A percentile compares a stretch with the other conserved stretches of the same genome.
Conservation (phyloP, 1,140 invertebrate species). For the Oedothorax gibbosus region DNA sequence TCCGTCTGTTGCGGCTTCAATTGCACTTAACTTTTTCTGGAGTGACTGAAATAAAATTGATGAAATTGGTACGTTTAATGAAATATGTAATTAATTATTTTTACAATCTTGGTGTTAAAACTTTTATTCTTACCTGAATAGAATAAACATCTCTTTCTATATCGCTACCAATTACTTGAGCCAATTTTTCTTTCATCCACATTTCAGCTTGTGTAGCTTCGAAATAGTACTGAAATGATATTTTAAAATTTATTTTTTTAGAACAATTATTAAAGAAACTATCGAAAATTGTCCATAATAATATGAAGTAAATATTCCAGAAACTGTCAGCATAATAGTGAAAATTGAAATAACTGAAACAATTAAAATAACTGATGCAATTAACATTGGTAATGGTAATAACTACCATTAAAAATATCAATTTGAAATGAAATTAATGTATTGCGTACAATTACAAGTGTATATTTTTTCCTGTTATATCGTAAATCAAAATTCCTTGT, state of each 20-base stretch:
- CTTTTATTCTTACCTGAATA: slow-evolving; percentile 68
- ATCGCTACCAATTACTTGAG: slow-evolving; percentile 79
- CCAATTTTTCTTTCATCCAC: slow-evolving; percentile 87
- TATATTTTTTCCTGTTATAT: too few species aligned
- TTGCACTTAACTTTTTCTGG: slow-evolving; percentile 82
- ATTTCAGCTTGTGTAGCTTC: slow-evolving; percentile 87
- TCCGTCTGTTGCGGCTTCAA: slow-evolving; percentile 80
- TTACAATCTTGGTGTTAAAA: neutral
- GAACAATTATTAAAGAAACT: too few species aligned
- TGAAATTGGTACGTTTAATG: neutral
- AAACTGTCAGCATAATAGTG: too few species aligned
- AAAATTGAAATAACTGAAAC: too few species aligned
- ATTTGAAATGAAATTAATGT: too few species aligned
- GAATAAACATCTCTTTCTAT: slow-evolving; percentile 89
- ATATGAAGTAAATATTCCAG: too few species aligned
- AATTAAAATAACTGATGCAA: too few species aligned
- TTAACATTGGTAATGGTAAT: too few species aligned
- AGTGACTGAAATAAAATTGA: slow-evolving; percentile 66
- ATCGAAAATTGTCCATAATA: too few species aligned
- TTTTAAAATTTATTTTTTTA: neutral
- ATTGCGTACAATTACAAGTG: too few species aligned
- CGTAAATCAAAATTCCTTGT: too few species aligned
- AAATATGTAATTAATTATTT: neutral
- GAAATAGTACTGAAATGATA: slow-evolving; percentile 78
- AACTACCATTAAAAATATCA: too few species aligned